Percentiles rank a stretch among this genome's conserved stretches.
phyloP scores from a whole-genome alignment of 2,797 vertebrate genomes.

The Acrossocheilus wenchowensis region DNA sequence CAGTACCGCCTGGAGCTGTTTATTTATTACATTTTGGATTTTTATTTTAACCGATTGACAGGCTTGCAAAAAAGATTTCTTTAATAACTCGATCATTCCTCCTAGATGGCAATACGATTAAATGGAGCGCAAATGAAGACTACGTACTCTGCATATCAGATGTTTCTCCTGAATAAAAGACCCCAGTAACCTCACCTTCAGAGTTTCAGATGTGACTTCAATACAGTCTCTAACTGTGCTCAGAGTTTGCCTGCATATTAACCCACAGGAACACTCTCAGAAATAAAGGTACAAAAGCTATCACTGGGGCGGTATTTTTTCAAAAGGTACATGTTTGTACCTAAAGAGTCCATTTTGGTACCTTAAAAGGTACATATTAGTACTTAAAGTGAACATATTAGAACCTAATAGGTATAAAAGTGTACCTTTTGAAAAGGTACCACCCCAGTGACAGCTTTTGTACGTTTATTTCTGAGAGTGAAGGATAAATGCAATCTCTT shows the following conservation, averaged over 20 bases:
- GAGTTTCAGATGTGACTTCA: not conserved
- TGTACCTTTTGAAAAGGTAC: too few species aligned
- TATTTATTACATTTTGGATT: constrained; percentile 15
- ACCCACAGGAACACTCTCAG: too few species aligned
- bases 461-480: too few species aligned
- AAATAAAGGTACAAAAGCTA: too few species aligned
- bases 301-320: too few species aligned
- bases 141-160: not conserved
- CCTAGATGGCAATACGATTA: not conserved
- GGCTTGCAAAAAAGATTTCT: not conserved
- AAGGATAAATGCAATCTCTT: not conserved
- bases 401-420: too few species aligned
- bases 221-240: not conserved
- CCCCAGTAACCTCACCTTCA: not conserved
- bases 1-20: not conserved
- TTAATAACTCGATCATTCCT: constrained; percentile 1
- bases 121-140: not conserved
- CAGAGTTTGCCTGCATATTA: not conserved
- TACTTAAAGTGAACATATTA: too few species aligned
- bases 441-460: too few species aligned
- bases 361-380: too few species aligned
- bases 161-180: not conserved
- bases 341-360: too few species aligned
- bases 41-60: constrained; percentile 38
- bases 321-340: too few species aligned